These are phyloP conservation scores for Acronicta aceris DNA, from an alignment of 2,888 invertebrate genomes.

Conservation along the genomic window DNA sequence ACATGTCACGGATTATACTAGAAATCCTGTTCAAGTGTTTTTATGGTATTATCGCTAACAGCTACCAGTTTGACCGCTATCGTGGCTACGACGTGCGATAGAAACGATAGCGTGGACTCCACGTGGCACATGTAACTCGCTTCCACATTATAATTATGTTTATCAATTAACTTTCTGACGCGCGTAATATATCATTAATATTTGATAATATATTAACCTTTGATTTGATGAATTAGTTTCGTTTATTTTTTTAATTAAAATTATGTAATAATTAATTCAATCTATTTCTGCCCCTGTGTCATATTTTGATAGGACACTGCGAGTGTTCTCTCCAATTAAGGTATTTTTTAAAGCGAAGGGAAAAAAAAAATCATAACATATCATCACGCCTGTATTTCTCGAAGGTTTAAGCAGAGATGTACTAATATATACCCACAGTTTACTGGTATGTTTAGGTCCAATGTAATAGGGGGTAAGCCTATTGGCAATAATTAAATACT, in stretches of 20 bases:
- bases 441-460: too few relatives aligned
- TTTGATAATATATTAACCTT: constrained; percentile 31
- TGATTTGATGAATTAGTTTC: constrained; percentile 9
- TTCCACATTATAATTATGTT: constrained; percentile 16
- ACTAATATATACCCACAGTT: too few relatives aligned
- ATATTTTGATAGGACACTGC: too few relatives aligned
- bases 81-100: constrained; percentile 35
- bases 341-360: too few relatives aligned
- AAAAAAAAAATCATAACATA: too few relatives aligned
- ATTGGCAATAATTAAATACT: too few relatives aligned
- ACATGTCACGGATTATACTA: constrained; percentile 69
- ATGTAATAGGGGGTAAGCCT: too few relatives aligned
- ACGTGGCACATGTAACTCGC: constrained; percentile 33
- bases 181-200: constrained; percentile 10
- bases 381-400: too few relatives aligned
- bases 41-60: constrained; percentile 55
- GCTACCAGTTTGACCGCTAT: constrained; percentile 54
- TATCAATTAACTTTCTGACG: constrained; percentile 21
- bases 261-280: too few relatives aligned
- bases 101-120: constrained; percentile 23
- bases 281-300: too few relatives aligned
- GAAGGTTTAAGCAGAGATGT: too few relatives aligned
- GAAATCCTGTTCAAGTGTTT: constrained; percentile 77
- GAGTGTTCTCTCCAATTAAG: too few relatives aligned
- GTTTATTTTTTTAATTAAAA: background rate